These are phyloP conservation scores for Monarcha castaneiventris DNA, from an alignment of 2,113 vertebrate species.

Conservation along the genomic window DNA sequence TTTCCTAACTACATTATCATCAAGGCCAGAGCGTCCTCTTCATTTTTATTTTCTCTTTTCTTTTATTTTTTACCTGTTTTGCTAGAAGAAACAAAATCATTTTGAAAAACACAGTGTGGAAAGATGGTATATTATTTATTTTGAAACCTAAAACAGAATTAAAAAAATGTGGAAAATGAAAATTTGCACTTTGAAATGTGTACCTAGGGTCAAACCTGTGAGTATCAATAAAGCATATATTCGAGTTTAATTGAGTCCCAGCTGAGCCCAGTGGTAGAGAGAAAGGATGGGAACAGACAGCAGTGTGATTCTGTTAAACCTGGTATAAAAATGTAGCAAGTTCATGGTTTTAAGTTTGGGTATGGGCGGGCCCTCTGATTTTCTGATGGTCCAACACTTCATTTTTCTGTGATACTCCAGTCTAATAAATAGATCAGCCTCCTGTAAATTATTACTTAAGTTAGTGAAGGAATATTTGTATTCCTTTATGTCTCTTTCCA, in stretches of 20 bases:
- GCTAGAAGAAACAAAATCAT: background rate
- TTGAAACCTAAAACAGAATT: background rate
- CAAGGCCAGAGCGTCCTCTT: background rate
- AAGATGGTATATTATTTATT: background rate
- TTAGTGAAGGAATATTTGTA: background rate
- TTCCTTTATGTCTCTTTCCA: background rate
- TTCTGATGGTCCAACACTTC: background rate
- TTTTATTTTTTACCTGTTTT: background rate
- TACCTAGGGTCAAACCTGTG: background rate
- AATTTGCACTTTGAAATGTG: background rate
- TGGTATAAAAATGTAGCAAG: background rate
- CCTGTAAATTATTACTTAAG: background rate
- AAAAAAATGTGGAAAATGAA: background rate
- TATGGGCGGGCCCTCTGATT: rapidly evolving
- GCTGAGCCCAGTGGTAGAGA: background rate
- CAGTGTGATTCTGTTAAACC: background rate
- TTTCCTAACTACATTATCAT: background rate
- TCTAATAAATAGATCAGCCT: background rate
- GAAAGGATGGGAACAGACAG: background rate
- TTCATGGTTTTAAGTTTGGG: background rate
- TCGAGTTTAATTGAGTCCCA: background rate
- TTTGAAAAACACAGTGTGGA: background rate
- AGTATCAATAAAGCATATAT: background rate
- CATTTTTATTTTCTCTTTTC: background rate
- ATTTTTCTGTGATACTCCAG: background rate